Base-by-base conservation (phyloP, 2,888 invertebrate species). In the Dendrolimus houi region DNA sequence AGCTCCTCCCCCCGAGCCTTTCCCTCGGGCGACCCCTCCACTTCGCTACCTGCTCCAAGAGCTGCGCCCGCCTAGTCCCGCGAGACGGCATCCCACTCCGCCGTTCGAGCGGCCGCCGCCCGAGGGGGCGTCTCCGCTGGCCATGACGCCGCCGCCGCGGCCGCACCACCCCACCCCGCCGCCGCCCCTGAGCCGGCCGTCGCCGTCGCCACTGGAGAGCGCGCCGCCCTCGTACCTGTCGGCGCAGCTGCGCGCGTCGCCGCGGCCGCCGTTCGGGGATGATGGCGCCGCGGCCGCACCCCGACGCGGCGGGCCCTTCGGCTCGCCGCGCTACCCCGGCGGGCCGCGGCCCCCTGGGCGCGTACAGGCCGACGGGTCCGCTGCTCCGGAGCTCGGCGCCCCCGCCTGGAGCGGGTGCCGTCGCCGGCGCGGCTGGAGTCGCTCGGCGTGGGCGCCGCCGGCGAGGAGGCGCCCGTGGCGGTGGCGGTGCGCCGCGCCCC, bases 111-210 rank as follows among this genome's bases (percentile, higher is more conserved):
- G 82, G 8, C 83, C 83, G 0, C 14, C 14, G 14, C 14, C 83
- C 84, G 0, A 81, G 82, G 66, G 81, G 81, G 47, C 29, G 29
- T 6, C 29, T 0, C 29, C 29, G 29, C 29, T 3, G 29, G 83
- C 52, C 12, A 40, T 29, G 14, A 1, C 77, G 80, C 2, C 47
- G 13, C 61, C 13, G 29, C 56, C 60, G 54, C 53, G 66, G 52
- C 82, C 61, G 83, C 81, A 60, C 83, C 87, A 60, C 91, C 92
- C 92, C 47, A 55, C 65, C 17, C 29, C 60, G 54, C 56, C 64
- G 29, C 61, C n/a, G 29, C 56, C 60, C 52, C 82, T 61, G 83
- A 81, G 60, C 83, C 87, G 61, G 91, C 92, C 92, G 47, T 55
- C 65, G 29, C 29, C 60, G 54, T 57, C 64, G 29, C 63, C 57